Evolutionary conservation across 2,797 vertebrate genomes (phyloP), one percentile per base, ranked within the genome.

Genomic region (Sphenodon punctatus): DNA sequence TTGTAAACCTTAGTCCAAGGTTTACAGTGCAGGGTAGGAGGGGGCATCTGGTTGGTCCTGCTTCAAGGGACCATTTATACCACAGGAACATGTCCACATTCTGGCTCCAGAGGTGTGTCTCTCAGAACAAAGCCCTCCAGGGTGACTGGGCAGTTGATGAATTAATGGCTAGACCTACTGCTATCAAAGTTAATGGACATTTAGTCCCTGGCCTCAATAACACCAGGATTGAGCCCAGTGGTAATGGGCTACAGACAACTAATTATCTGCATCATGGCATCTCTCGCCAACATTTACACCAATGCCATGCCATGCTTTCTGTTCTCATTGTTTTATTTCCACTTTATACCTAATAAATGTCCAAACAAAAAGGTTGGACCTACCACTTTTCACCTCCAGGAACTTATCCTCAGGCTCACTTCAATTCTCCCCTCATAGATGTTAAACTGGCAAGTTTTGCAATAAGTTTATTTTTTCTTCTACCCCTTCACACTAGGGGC

Each of bases 51-150:
- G n/a, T n/a, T n/a, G n/a, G n/a, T n/a, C n/a, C n/a, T n/a, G n/a
- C n/a, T n/a, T n/a, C n/a, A n/a, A n/a, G n/a, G n/a, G 39, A 39
- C 70, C 81, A 46, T 0, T 0, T 39, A 19, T 38, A n/a, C 4
- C 16, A 58, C 12, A 4, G 12, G 17, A 56, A 14, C 9, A 32
- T 45, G 78, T 30, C 1, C 2, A 73, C 49, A 59, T 87, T 41
- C 20, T 56, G 59, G 27, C 73, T 80, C 49, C 6, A 58, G 61
- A 38, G 69, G 74, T 85, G 73, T 80, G 68, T n/a, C 69, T 41
- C 60, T 70, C 51, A 56, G 10, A 1, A 1, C 2, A 41, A 55
- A n/a, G 23, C 1, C 27, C 20, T 30, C 67, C 66, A 58, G 61
- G 58, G 32, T 36, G 39, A 75, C 60, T 15, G 2, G 17, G 8